Evolutionary conservation across 2,888 invertebrate species (phyloP).

Genomic region (Bombyx huttoni): DNA sequence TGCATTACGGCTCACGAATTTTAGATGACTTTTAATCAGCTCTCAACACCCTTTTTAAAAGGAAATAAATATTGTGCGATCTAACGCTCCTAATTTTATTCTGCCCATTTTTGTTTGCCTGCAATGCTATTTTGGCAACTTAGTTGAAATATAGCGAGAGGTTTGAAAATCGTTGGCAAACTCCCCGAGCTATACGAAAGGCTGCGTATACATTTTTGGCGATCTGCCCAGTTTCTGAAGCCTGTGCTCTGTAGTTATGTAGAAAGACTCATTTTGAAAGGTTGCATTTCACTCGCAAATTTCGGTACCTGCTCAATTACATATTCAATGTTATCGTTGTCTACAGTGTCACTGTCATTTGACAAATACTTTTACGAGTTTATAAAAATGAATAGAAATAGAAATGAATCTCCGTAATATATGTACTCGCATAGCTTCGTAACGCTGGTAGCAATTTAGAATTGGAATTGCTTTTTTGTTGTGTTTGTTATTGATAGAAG

Average conservation of each 20-base stretch:
- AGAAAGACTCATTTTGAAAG: constrained; percentile 14
- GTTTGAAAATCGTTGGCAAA: constrained; percentile 21
- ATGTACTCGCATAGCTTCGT: too few relatives aligned
- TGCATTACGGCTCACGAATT: neutral
- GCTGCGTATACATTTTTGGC: constrained; percentile 20
- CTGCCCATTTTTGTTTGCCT: constrained; percentile 14
- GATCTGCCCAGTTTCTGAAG: constrained; percentile 16
- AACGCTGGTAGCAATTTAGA: too few relatives aligned
- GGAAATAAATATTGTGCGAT: neutral
- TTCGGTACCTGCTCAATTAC: neutral
- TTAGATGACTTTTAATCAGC: neutral
- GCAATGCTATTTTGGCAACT: constrained; percentile 12
- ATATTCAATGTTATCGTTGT: constrained; percentile 1
- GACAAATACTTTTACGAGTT: neutral
- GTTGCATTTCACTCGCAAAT: constrained; percentile 3
- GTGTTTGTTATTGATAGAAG: too few relatives aligned
- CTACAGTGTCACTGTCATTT: neutral
- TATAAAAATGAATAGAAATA: too few relatives aligned
- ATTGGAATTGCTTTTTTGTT: too few relatives aligned
- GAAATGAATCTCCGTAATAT: too few relatives aligned
- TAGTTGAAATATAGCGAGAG: constrained; percentile 11
- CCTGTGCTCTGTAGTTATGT: constrained; percentile 11
- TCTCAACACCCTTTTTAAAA: neutral
- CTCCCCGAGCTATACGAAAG: constrained; percentile 12
- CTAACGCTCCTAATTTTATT: constrained; percentile 3